A percentile compares a stretch with the other conserved stretches of the same genome.
These are phyloP conservation scores for Meriones psammophilus DNA, from an alignment of 2,797 vertebrate genomes.

Conservation along the genomic window DNA sequence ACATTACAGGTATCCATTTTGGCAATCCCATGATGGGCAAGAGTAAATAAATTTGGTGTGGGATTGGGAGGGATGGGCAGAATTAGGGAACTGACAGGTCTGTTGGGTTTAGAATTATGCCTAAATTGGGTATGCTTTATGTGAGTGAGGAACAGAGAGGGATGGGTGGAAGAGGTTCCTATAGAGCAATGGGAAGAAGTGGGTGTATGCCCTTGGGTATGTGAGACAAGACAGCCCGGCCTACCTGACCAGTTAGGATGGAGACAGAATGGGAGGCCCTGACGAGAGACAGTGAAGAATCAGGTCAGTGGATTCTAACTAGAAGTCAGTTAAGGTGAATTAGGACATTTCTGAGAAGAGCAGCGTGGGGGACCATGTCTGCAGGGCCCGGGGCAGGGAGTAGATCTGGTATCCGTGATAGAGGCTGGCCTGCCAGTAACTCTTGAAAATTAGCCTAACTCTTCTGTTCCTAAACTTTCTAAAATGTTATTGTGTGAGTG, in stretches of 20 bases:
- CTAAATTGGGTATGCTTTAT: not conserved
- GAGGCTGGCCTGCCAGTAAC: not conserved
- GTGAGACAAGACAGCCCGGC: not conserved
- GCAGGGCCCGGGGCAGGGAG: not conserved
- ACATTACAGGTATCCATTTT: not conserved
- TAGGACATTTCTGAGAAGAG: conserved; percentile 22
- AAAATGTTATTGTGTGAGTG: not conserved
- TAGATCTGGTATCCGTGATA: not conserved
- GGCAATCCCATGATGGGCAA: not conserved
- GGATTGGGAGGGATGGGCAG: not conserved
- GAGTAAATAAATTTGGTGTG: not conserved
- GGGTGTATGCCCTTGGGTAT: not conserved
- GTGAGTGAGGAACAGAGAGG: not conserved
- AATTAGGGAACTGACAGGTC: not conserved
- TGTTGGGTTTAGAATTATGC: not conserved
- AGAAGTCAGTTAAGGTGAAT: not conserved
- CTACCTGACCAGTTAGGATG: not conserved
- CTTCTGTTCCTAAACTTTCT: not conserved
- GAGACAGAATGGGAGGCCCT: conserved; percentile 1
- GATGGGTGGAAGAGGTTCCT: not conserved
- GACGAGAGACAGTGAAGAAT: not conserved
- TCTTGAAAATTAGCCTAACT: conserved; percentile 32
- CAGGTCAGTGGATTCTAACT: not conserved
- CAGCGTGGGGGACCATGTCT: not conserved
- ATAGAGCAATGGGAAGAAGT: not conserved